phyloP scores from a whole-genome alignment of 2,888 invertebrate genomes.

The Monoplex corrugatus region DNA sequence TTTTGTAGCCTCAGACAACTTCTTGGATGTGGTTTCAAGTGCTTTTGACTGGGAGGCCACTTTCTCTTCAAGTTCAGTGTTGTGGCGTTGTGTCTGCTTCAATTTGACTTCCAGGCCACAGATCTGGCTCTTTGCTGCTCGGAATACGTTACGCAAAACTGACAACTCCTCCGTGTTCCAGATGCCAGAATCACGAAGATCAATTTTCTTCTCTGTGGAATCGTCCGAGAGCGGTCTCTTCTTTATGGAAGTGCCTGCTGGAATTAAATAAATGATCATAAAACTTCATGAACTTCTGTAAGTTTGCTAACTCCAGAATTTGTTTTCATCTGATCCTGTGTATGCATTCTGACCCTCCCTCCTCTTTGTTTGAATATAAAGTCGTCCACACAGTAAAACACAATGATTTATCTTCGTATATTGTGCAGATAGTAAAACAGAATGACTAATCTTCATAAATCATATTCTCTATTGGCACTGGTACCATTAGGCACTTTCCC shows the following conservation, averaged over 20 bases:
- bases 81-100: conserved; percentile 65
- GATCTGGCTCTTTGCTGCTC: conserved; percentile 71
- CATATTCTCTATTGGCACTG: no score
- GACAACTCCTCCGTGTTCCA: conserved; percentile 75
- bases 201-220: conserved; percentile 52
- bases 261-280: no score
- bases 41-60: conserved; percentile 59
- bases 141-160: conserved; percentile 73
- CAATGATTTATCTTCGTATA: no score
- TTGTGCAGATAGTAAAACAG: no score
- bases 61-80: conserved; percentile 63
- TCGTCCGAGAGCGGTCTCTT: background rate
- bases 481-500: no score
- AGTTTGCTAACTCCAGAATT: no score
- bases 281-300: no score
- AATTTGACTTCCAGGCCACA: conserved; percentile 67
- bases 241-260: conserved; percentile 3
- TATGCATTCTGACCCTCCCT: no score
- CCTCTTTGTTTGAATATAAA: no score
- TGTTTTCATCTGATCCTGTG: no score
- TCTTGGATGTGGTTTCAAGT: conserved; percentile 60
- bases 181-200: conserved; percentile 70
- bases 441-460: no score
- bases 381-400: no score
- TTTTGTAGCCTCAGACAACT: conserved; percentile 68